A percentile compares a stretch with the other conserved stretches of the same genome.
phyloP scores from a whole-genome alignment of 2,797 vertebrate species.

The Naso thynnoides region DNA sequence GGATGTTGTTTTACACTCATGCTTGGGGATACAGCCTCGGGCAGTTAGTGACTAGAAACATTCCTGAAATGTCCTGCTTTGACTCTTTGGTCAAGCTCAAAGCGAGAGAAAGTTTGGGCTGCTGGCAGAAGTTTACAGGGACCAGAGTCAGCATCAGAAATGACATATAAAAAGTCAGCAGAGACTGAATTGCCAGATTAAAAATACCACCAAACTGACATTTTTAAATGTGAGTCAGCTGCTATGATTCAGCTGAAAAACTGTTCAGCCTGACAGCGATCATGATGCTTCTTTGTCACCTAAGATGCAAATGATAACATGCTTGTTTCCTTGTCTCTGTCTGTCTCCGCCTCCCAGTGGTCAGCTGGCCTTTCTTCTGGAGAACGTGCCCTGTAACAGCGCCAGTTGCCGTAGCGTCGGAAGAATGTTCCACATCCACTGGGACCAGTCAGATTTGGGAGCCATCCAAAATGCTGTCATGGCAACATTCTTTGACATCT shows the following conservation, averaged over 20 bases:
- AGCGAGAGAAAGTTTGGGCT: no score
- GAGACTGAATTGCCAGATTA: neutral
- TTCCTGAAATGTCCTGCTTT: no score
- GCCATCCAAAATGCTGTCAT: constrained; percentile 89
- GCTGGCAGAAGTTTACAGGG: neutral
- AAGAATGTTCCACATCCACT: constrained; percentile 93
- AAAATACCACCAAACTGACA: neutral
- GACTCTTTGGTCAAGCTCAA: no score
- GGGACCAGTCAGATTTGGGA: constrained; percentile 92
- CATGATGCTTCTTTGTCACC: neutral
- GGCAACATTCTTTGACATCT: constrained; percentile 98
- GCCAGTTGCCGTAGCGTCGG: constrained; percentile 81
- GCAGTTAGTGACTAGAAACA: neutral
- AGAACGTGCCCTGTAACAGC: constrained; percentile 91
- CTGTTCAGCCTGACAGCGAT: neutral
- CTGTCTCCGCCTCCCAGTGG: constrained; percentile 74
- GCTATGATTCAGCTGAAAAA: neutral
- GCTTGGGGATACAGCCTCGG: neutral
- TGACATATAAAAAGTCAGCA: neutral
- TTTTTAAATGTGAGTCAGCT: constrained; percentile 2
- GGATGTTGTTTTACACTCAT: constrained; percentile 1
- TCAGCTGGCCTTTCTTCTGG: constrained; percentile 93
- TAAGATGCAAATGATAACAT: constrained; percentile 4
- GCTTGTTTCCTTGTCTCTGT: constrained; percentile 1
- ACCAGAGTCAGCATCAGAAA: neutral